Evolutionary conservation across 1,140 invertebrate genomes (phyloP), one percentile per base, ranked within the genome.

Genomic region (Wiebesia pumilae): DNA sequence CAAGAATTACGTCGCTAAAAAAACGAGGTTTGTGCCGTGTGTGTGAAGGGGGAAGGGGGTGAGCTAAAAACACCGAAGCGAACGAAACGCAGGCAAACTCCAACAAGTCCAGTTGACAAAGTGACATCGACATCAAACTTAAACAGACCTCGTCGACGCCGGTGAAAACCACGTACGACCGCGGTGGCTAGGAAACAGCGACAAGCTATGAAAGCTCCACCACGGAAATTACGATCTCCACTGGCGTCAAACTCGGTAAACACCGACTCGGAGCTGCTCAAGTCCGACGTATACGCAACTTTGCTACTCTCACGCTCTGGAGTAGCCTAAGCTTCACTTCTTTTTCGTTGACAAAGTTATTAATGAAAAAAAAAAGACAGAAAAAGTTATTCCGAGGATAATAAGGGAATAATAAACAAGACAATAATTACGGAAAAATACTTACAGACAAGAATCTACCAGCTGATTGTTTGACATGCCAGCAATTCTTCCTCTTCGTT

Each of bases 381-480:
- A n/a, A n/a, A n/a, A n/a, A n/a, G 21, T 30, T 65, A 40, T 58
- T 81, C 27, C 14, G 30, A n/a, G 47, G 43, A 58, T 21, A 79
- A 24, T 9, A 21, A 58, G 7, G 77, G 47, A 79, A 4, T 7
- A 16, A 30, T 38, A n/a, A 47, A 33, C 43, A 54, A 78, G 19
- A n/a, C 10, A 19, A 33, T 54, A 51, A 78, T 75, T 3, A 21
- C 30, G 30, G 21, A 33, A 14, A 4, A 51, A 89, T 92, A 94
- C 94, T 94, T 89, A 94, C 94, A 94, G 92, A 92, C 94, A 94
- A 88, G 94, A 94, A 91, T 94, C 94, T 90, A 94, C 94, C 89
- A 94, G 91, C 92, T 94, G 94, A 93, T 94, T 94, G 92, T 93
- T 94, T 91, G 94, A 94, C 94, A 94, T 94, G 92, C 93, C 93